A percentile compares a stretch with the other conserved stretches of the same genome.
phyloP scores from a whole-genome alignment of 2,113 vertebrate genomes.

The Gnathochromis pfefferi region DNA sequence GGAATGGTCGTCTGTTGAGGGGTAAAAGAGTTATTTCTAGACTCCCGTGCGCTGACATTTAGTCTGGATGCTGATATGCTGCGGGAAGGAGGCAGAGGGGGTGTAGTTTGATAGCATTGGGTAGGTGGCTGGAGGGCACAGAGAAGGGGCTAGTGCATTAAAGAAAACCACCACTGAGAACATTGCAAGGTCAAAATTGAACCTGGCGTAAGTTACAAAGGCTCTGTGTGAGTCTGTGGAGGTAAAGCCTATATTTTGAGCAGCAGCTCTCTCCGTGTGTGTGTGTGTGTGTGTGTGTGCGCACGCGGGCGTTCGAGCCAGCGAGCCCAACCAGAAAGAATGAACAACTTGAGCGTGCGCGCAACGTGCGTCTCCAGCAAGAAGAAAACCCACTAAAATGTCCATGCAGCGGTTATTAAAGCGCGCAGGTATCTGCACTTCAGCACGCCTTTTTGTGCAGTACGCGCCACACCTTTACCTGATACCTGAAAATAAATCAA shows the following conservation, averaged over 20 bases:
- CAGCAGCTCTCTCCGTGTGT: background rate
- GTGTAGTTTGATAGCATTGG: background rate
- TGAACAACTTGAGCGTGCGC: background rate
- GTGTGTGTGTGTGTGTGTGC: background rate
- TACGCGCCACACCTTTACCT: background rate
- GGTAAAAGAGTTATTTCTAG: conserved; percentile 2
- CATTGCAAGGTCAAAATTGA: conserved; percentile 44
- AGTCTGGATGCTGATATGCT: background rate
- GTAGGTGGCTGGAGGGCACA: background rate
- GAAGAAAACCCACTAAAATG: background rate
- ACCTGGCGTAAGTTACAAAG: background rate
- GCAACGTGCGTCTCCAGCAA: background rate
- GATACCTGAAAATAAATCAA: background rate
- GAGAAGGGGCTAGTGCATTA: background rate
- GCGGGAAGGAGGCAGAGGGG: background rate
- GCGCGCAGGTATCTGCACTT: background rate
- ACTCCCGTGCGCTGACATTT: background rate
- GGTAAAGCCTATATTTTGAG: background rate
- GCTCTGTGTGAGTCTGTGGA: background rate
- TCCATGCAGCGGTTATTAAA: background rate
- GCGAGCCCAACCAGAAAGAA: background rate
- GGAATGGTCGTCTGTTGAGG: background rate
- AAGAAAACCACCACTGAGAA: background rate
- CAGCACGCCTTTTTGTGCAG: background rate
- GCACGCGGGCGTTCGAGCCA: background rate